Percentiles rank a stretch among this genome's conserved stretches.
Conservation (phyloP, 2,888 invertebrate species). For the Sceliomorpha sp. region DNA sequence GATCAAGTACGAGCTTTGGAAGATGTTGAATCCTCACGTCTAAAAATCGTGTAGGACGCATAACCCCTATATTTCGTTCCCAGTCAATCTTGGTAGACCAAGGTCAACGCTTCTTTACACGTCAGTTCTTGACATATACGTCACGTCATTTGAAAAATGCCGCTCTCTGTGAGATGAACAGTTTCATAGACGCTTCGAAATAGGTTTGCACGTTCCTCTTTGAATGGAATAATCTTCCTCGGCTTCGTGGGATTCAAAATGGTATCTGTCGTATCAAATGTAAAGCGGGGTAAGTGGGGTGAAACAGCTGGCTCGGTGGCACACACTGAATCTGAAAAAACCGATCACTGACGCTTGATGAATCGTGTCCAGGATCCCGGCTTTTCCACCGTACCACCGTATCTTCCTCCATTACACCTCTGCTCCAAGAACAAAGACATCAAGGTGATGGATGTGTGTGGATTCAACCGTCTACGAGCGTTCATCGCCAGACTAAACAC, state of each 20-base stretch:
- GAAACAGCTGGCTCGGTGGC: constrained; percentile 60
- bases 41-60: neutral
- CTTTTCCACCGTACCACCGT: constrained; percentile 46
- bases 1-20: neutral
- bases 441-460: constrained; percentile 74
- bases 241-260: constrained; percentile 66
- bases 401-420: constrained; percentile 60
- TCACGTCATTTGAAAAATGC: constrained; percentile 48
- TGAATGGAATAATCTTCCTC: constrained; percentile 65
- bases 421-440: constrained; percentile 78
- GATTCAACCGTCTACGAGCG: constrained; percentile 61
- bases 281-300: constrained; percentile 66
- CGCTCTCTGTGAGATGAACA: constrained; percentile 36
- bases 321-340: constrained; percentile 67
- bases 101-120: constrained; percentile 21
- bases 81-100: constrained; percentile 18
- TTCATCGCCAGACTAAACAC: constrained; percentile 68
- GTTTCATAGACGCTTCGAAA: constrained; percentile 26
- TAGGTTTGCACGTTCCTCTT: constrained; percentile 58
- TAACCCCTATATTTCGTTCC: constrained; percentile 8
- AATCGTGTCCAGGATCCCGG: constrained; percentile 68
- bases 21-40: neutral
- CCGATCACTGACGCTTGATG: constrained; percentile 78
- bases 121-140: constrained; percentile 13
- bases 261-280: constrained; percentile 62